Evolutionary conservation across 2,888 invertebrate species (phyloP).

Genomic region (Leptopterna dolabrata): DNA sequence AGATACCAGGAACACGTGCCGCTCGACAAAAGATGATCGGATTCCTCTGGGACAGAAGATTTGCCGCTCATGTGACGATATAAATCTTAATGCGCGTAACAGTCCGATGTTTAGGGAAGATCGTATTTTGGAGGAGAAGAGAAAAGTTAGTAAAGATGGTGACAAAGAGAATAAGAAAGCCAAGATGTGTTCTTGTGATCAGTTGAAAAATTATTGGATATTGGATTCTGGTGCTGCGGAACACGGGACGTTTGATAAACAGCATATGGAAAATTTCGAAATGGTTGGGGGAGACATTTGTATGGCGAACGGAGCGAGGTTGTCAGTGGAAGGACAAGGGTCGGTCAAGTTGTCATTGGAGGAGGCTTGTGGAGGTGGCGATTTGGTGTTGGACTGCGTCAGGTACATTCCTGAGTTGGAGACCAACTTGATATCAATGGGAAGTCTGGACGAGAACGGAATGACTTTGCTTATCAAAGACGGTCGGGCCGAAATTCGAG

Average conservation of each 20-base stretch:
- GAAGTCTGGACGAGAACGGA: constrained; percentile 20
- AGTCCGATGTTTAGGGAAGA: constrained; percentile 40
- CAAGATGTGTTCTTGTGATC: constrained; percentile 30
- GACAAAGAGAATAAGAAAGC: constrained; percentile 42
- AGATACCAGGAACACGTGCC: constrained; percentile 21
- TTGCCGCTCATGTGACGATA: constrained; percentile 41
- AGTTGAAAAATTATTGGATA: constrained; percentile 39
- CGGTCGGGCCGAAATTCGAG: constrained; percentile 27
- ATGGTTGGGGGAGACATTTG: constrained; percentile 24
- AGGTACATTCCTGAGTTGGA: constrained; percentile 35
- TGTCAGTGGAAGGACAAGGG: constrained; percentile 40
- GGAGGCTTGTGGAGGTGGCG: constrained; percentile 27
- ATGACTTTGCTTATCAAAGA: constrained; percentile 34
- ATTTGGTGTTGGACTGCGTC: constrained; percentile 26
- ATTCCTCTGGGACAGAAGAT: constrained; percentile 20
- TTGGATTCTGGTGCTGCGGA: constrained; percentile 35
- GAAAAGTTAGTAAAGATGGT: constrained; percentile 16
- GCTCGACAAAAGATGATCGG: background rate
- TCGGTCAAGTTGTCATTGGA: constrained; percentile 32
- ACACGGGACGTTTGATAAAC: constrained; percentile 29
- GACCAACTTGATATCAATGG: constrained; percentile 39
- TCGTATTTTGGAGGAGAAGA: background rate
- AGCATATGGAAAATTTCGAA: constrained; percentile 27
- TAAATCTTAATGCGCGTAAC: constrained; percentile 12
- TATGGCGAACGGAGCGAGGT: constrained; percentile 31